These are phyloP conservation scores for Cetoscarus ocellatus DNA, from an alignment of 2,797 vertebrate species.

Conservation along the genomic window DNA sequence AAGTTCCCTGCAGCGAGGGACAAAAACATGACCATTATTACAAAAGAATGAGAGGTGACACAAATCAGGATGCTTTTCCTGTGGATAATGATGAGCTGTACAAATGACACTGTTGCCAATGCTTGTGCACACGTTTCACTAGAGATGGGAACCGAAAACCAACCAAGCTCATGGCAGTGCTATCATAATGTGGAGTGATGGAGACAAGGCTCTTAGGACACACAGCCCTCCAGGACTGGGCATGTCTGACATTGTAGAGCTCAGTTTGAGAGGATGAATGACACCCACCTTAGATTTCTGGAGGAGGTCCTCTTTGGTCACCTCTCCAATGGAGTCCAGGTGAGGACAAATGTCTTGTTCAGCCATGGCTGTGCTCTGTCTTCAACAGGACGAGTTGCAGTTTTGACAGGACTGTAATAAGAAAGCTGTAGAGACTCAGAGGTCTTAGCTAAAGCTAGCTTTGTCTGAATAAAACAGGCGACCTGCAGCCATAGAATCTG, in stretches of 20 bases:
- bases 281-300: slow-evolving; percentile 93
- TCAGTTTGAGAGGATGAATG: slow-evolving; percentile 1
- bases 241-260: slow-evolving; percentile 16
- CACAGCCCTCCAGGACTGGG: not conserved
- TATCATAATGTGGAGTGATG: not conserved
- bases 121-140: too few relatives aligned
- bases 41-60: not conserved
- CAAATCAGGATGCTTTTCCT: not conserved
- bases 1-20: slow-evolving; percentile 87
- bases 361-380: slow-evolving; percentile 84
- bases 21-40: not conserved
- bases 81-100: too few relatives aligned
- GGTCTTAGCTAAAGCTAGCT: slow-evolving; percentile 56
- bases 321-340: slow-evolving; percentile 94
- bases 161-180: not conserved
- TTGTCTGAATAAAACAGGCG: slow-evolving; percentile 2
- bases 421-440: slow-evolving; percentile 8
- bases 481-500: not conserved
- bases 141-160: too few relatives aligned
- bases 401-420: slow-evolving; percentile 20
- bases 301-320: slow-evolving; percentile 96
- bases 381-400: slow-evolving; percentile 40
- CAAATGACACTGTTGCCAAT: too few relatives aligned
- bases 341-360: slow-evolving; percentile 92
- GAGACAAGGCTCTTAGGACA: not conserved